These are phyloP conservation scores for Bruchidius siliquastri DNA, from an alignment of 2,888 invertebrate species.

Conservation along the genomic window DNA sequence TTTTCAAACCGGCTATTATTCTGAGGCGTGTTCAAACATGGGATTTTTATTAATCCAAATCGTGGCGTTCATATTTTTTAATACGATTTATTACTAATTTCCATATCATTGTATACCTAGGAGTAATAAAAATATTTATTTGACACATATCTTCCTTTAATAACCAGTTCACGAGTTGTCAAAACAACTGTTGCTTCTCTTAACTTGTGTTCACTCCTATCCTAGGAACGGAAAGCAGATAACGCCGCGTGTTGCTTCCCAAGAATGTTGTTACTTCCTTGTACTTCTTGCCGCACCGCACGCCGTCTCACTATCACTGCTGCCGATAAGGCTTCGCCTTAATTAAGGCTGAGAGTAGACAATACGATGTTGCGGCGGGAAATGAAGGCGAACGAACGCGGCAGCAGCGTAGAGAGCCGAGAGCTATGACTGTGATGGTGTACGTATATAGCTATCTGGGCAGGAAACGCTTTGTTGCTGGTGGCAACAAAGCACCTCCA, in stretches of 20 bases:
- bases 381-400: neutral
- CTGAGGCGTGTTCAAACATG: no score
- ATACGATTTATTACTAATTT: no score
- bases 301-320: neutral
- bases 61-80: no score
- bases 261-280: neutral
- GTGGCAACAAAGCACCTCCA: neutral
- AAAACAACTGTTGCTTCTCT: neutral
- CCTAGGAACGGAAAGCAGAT: neutral
- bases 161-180: neutral
- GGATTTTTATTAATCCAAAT: no score
- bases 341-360: neutral
- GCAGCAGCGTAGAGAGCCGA: neutral
- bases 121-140: no score
- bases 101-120: no score
- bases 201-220: neutral
- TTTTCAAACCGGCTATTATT: no score
- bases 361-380: neutral
- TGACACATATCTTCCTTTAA: no score
- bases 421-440: neutral
- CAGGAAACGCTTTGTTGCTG: neutral
- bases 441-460: neutral
- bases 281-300: neutral
- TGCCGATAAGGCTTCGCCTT: neutral
- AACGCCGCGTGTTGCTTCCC: neutral